phyloP scores from a whole-genome alignment of 2,888 invertebrate species.

The Agrenia bidenticulata region DNA sequence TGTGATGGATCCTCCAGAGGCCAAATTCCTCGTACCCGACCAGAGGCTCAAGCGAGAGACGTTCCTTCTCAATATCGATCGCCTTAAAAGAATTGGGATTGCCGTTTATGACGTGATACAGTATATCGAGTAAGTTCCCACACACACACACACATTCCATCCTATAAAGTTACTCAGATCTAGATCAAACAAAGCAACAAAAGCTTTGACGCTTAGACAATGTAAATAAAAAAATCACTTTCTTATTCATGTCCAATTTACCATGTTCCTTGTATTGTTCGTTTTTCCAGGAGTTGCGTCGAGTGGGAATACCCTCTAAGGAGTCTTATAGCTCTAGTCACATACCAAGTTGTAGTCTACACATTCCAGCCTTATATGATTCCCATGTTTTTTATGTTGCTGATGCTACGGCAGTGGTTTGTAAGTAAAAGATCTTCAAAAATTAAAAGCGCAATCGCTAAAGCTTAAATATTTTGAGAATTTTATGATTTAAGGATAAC shows the following conservation, averaged over 20 bases:
- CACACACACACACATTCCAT: too few species aligned
- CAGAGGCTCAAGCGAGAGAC: constrained; percentile 92
- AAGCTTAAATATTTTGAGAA: background rate
- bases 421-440: constrained; percentile 57
- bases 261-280: background rate
- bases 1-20: constrained; percentile 91
- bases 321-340: constrained; percentile 77
- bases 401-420: constrained; percentile 74
- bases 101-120: constrained; percentile 85
- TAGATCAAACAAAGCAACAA: too few species aligned
- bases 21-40: constrained; percentile 91
- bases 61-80: constrained; percentile 88
- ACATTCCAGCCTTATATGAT: constrained; percentile 96
- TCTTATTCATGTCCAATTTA: too few species aligned
- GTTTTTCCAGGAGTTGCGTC: constrained; percentile 77
- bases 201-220: too few species aligned
- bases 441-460: constrained; percentile 1
- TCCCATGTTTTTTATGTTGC: constrained; percentile 75
- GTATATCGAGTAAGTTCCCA: constrained; percentile 86
- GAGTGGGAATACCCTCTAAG: constrained; percentile 92
- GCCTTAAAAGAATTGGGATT: constrained; percentile 85
- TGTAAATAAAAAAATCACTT: background rate
- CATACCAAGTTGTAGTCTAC: constrained; percentile 86
- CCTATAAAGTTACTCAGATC: too few species aligned
- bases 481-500: background rate